phyloP scores from a whole-genome alignment of 2,888 invertebrate species.

The Idaea dimidiata region DNA sequence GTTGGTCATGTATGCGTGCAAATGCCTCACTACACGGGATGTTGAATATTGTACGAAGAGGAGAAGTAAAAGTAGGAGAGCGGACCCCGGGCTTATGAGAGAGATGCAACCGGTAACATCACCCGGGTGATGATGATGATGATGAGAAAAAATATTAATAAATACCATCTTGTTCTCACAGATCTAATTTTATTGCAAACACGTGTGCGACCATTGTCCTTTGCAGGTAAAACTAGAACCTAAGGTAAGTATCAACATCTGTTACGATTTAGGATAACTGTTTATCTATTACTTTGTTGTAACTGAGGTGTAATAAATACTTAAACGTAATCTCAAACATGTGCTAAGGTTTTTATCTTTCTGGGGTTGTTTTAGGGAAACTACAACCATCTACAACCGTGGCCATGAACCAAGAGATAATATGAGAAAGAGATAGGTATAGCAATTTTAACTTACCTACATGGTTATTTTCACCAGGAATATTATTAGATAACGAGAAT shows the following conservation, averaged over 20 bases:
- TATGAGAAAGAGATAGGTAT: too few relatives aligned
- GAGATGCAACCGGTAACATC: too few relatives aligned
- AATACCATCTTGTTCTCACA: neutral
- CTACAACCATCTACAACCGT: neutral
- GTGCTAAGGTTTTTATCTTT: neutral
- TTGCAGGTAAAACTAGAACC: neutral
- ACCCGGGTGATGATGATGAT: too few relatives aligned
- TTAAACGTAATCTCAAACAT: neutral
- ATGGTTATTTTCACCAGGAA: too few relatives aligned
- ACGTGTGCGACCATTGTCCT: slow-evolving; percentile 9
- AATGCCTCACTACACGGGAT: too few relatives aligned
- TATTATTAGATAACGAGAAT: too few relatives aligned
- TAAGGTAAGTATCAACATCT: neutral
- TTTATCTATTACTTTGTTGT: neutral
- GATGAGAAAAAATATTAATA: slow-evolving; percentile 10
- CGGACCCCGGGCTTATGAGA: too few relatives aligned
- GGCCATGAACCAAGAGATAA: neutral
- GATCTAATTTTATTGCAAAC: neutral
- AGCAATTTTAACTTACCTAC: too few relatives aligned
- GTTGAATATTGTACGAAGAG: too few relatives aligned
- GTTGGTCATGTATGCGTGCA: too few relatives aligned
- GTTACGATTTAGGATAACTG: neutral
- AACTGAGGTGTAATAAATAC: neutral
- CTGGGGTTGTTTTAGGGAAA: neutral
- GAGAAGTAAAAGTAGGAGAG: too few relatives aligned